Percentiles rank a stretch among this genome's conserved stretches.
Conservation (phyloP, 2,797 vertebrate genomes). For the Syndactyla subalaris region DNA sequence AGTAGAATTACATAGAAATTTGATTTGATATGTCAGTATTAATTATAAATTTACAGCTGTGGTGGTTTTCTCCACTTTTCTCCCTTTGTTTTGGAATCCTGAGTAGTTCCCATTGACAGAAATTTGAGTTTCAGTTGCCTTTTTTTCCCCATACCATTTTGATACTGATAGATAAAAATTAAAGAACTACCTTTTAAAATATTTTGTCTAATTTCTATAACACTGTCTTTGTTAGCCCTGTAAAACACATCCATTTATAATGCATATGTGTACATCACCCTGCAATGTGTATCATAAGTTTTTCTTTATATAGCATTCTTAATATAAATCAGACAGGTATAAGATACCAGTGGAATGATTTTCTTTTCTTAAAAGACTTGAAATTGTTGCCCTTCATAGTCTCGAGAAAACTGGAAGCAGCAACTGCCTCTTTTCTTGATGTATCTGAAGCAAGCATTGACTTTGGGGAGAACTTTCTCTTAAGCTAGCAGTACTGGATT, state of each 20-base stretch:
- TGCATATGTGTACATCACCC: not conserved
- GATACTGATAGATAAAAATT: not conserved
- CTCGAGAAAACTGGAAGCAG: not conserved
- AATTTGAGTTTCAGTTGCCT: not conserved
- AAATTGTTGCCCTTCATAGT: not conserved
- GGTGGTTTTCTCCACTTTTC: not conserved
- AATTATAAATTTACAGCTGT: not conserved
- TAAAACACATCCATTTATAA: too few species aligned
- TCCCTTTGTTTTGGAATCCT: not conserved
- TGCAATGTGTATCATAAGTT: not conserved
- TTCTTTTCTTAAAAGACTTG: not conserved
- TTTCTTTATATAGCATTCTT: not conserved
- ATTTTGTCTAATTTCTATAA: not conserved
- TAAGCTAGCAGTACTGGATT: not conserved
- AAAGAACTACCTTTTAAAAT: not conserved
- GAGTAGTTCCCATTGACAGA: not conserved
- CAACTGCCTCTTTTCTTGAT: rapidly evolving
- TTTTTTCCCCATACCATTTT: not conserved
- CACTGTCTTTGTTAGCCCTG: too few species aligned
- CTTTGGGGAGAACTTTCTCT: not conserved
- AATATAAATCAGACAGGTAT: not conserved
- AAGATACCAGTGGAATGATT: not conserved
- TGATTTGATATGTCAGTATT: not conserved
- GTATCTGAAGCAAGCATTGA: not conserved
- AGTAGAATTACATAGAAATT: not conserved